Evolutionary conservation across 2,113 vertebrate species (phyloP).

Genomic region (Coracopsis vasa): DNA sequence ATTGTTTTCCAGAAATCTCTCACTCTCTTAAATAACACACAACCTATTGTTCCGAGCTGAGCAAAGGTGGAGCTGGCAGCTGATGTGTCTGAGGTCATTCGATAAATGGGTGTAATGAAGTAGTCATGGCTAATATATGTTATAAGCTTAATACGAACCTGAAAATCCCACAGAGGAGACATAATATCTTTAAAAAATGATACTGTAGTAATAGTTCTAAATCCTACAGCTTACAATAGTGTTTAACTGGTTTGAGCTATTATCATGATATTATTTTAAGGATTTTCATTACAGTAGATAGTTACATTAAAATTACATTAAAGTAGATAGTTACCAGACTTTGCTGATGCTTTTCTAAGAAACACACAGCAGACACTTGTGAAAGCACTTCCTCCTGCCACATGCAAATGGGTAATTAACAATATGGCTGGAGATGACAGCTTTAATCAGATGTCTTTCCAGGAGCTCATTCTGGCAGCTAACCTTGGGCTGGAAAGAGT

Average conservation of each 20-base stretch:
- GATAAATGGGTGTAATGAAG: slow-evolving; percentile 57
- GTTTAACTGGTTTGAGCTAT: slow-evolving; percentile 24
- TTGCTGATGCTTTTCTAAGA: background rate
- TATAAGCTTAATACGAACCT: slow-evolving; percentile 39
- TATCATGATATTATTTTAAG: slow-evolving; percentile 41
- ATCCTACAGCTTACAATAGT: slow-evolving; percentile 4
- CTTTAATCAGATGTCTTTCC: slow-evolving; percentile 31
- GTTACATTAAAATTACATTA: slow-evolving; percentile 38
- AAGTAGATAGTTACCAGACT: slow-evolving; percentile 3
- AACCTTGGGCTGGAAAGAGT: background rate
- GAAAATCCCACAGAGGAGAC: slow-evolving; percentile 39
- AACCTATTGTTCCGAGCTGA: slow-evolving; percentile 43
- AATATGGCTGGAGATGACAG: background rate
- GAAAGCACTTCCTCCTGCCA: background rate
- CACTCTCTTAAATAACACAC: slow-evolving; percentile 69
- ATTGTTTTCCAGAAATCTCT: slow-evolving; percentile 60
- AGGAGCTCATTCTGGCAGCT: background rate
- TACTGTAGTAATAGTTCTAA: slow-evolving; percentile 3
- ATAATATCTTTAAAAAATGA: slow-evolving; percentile 11
- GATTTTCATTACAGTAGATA: slow-evolving; percentile 45
- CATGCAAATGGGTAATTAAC: background rate
- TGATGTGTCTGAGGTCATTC: slow-evolving; percentile 57
- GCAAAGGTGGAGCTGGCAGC: slow-evolving; percentile 70
- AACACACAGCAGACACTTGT: background rate
- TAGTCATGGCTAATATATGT: slow-evolving; percentile 62